Evolutionary conservation across 2,888 invertebrate genomes (phyloP), one percentile per base, ranked within the genome.

Genomic region (Glyphotaelius pellucidus): DNA sequence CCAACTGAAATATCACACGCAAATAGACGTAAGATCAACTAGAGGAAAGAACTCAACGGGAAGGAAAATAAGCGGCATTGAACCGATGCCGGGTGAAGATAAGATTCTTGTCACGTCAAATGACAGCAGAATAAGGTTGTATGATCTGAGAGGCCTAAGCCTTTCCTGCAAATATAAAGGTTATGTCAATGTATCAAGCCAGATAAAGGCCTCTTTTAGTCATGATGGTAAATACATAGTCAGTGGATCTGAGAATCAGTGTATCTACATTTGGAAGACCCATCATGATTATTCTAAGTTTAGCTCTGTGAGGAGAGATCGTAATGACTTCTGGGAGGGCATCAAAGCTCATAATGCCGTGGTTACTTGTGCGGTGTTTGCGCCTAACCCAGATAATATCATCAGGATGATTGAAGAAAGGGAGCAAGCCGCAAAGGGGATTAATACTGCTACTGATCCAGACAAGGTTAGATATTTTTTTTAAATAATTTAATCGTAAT

Each of bases 321-420:
- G 99, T 85, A 99, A 99, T 95, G 98, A 99, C 95, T 99, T 98
- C 95, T 99, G 99, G 99, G 99, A 99, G 95, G 99, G 99, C 0
- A 98, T 99, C 93, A 98, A 98, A 96, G 99, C 99, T 11, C 99
- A 99, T 95, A 98, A 98, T 95, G 99, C 99, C 0, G 98, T 99
- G 32, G 99, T 99, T 9, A 99, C 99, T 0, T 99, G 99, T 94
- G 99, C 99, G 2, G 98, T 99, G 93, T 99, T 99, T 95, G 99
- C 99, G 87, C 99, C 99, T 0, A 98, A 99, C 95, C 99, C 99
- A 0, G 98, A 99, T 94, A 97, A 98, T 93, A 98, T 99, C 94
- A 98, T 99, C 88, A 96, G 97, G 93, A 97, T 97, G 95, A 97
- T 98, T 90, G 96, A 96, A 15, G 97, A 97, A 93, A 94, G 97